These are phyloP conservation scores for Smutsia gigantea DNA, from an alignment of 2,797 vertebrate genomes.

Conservation along the genomic window DNA sequence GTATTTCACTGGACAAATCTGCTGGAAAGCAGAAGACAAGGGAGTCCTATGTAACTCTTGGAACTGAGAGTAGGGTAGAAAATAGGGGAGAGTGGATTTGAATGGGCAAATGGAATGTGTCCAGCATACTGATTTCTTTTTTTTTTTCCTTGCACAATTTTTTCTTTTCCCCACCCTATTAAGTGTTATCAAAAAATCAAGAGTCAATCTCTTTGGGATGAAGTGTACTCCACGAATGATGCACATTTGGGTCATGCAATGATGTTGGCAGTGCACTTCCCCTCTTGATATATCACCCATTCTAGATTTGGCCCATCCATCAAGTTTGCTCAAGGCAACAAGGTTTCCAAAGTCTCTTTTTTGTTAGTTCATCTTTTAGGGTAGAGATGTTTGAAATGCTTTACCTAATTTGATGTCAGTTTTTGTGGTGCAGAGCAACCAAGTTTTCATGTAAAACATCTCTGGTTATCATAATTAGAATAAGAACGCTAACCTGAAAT, in stretches of 20 bases:
- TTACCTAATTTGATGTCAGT: background rate
- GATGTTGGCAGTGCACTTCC: background rate
- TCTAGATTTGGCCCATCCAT: background rate
- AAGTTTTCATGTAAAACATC: background rate
- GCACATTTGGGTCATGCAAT: background rate
- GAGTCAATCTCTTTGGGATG: too few species aligned
- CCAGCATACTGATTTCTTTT: too few species aligned
- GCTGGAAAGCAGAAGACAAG: background rate
- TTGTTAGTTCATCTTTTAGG: background rate
- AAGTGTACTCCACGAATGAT: background rate
- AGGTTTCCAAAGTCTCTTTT: background rate
- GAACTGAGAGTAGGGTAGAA: background rate
- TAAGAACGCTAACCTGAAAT: background rate
- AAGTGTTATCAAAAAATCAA: too few species aligned
- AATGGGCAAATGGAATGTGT: too few species aligned
- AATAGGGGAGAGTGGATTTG: background rate
- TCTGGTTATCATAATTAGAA: background rate
- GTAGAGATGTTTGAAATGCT: background rate
- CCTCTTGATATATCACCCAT: background rate
- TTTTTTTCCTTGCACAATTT: too few species aligned
- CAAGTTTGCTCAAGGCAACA: background rate
- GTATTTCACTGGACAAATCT: background rate
- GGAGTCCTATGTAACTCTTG: background rate
- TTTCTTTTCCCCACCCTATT: too few species aligned
- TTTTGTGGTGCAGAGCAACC: background rate